phyloP scores from a whole-genome alignment of 1,140 invertebrate species.

The Arctopsyche grandis region DNA sequence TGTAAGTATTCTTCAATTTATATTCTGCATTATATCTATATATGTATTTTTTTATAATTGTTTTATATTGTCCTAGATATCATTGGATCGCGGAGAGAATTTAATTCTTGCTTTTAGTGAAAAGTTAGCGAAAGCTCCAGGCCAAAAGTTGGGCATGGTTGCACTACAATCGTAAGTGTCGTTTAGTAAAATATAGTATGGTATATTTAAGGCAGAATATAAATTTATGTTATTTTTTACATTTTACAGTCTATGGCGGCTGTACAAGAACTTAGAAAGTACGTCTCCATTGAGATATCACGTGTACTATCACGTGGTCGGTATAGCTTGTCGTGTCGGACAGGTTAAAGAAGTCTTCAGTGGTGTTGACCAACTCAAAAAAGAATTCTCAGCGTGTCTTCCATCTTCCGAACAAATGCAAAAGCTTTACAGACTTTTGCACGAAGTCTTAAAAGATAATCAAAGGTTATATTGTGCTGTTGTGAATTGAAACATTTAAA shows the following conservation, averaged over 20 bases:
- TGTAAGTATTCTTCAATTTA: slow-evolving; percentile 72
- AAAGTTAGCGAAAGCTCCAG: slow-evolving; percentile 91
- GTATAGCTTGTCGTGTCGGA: slow-evolving; percentile 87
- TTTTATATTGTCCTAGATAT: slow-evolving; percentile 69
- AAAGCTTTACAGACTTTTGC: slow-evolving; percentile 87
- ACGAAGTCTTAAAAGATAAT: slow-evolving; percentile 82
- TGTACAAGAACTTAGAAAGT: slow-evolving; percentile 91
- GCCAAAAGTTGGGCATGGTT: slow-evolving; percentile 81
- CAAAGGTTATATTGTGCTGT: slow-evolving; percentile 63
- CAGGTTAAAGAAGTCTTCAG: slow-evolving; percentile 84
- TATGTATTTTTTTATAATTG: slow-evolving; percentile 2
- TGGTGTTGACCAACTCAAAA: slow-evolving; percentile 82
- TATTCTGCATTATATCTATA: no score
- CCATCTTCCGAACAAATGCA: slow-evolving; percentile 93
- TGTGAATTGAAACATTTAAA: neutral
- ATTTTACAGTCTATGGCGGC: slow-evolving; percentile 76
- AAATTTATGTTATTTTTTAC: neutral
- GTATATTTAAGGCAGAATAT: neutral
- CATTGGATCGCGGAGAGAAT: slow-evolving; percentile 87
- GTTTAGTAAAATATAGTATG: neutral
- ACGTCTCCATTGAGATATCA: slow-evolving; percentile 87
- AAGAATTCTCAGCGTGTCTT: slow-evolving; percentile 84
- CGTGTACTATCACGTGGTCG: slow-evolving; percentile 90
- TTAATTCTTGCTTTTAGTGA: slow-evolving; percentile 93
- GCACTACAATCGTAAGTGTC: slow-evolving; percentile 86